Evolutionary conservation across 2,797 vertebrate species (phyloP).

Genomic region (Myotis daubentonii): DNA sequence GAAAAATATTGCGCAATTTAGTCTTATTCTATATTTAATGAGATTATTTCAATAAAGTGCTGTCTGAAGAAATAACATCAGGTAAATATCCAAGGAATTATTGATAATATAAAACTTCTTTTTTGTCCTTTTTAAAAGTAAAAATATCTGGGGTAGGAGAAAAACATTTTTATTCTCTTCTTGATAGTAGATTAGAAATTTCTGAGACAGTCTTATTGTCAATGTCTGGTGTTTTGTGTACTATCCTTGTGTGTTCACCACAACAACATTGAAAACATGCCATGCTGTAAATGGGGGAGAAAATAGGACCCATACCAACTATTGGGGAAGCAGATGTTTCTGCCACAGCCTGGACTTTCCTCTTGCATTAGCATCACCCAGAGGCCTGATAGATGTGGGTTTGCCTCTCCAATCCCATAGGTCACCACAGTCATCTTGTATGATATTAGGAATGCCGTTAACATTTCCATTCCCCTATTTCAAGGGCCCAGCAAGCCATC

Average conservation of each 20-base stretch:
- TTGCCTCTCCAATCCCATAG: neutral
- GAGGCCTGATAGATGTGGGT: neutral
- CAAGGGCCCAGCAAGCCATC: neutral
- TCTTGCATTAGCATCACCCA: neutral
- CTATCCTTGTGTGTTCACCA: neutral
- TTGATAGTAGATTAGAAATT: neutral
- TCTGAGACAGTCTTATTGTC: neutral
- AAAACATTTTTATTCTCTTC: neutral
- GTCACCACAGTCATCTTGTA: constrained; percentile 31
- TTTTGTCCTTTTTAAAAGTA: neutral
- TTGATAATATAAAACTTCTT: neutral
- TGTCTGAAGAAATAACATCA: constrained; percentile 51
- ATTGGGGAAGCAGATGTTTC: neutral
- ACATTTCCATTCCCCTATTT: constrained; percentile 57
- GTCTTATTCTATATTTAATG: constrained; percentile 78
- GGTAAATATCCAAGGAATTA: constrained; percentile 51
- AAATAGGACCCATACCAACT: neutral
- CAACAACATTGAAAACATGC: neutral
- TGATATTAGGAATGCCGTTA: constrained; percentile 39
- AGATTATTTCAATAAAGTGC: constrained; percentile 72
- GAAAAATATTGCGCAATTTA: constrained; percentile 72
- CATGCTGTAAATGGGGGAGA: neutral
- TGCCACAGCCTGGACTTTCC: neutral
- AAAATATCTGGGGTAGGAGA: constrained; percentile 43
- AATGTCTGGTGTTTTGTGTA: constrained; percentile 5